These are phyloP conservation scores for Labeo catla DNA, from an alignment of 2,113 vertebrate genomes.

Conservation along the genomic window DNA sequence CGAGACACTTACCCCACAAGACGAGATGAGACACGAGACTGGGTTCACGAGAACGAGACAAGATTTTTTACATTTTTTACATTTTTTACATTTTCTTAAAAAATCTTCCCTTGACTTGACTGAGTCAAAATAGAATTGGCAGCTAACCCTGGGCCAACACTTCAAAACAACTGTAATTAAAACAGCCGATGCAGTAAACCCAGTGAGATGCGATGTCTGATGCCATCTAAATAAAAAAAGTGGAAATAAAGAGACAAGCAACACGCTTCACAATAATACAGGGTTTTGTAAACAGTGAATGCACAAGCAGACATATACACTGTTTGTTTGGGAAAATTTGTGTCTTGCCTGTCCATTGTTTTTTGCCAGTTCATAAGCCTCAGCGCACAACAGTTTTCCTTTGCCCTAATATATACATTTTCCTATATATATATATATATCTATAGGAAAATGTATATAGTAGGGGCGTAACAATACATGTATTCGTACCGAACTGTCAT, in stretches of 20 bases:
- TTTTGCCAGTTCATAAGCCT: neutral
- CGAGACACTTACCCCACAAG: too few relatives aligned
- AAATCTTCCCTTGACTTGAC: neutral
- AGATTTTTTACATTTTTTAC: too few relatives aligned
- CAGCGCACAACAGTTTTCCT: neutral
- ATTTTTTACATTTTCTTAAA: too few relatives aligned
- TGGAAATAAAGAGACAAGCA: neutral
- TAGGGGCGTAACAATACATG: too few relatives aligned
- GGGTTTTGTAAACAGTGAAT: neutral
- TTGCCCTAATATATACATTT: too few relatives aligned
- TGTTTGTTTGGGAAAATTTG: conserved; percentile 3
- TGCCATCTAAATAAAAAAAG: neutral
- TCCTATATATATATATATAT: too few relatives aligned
- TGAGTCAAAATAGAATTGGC: neutral
- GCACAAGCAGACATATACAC: conserved; percentile 24
- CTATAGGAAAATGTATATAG: too few relatives aligned
- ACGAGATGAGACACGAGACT: too few relatives aligned
- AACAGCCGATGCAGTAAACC: neutral
- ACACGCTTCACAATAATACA: neutral
- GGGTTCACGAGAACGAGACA: too few relatives aligned
- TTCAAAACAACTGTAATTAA: conserved; percentile 18
- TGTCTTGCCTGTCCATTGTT: neutral
- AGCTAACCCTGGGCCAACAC: neutral
- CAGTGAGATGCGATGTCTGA: neutral
- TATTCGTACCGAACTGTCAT: too few relatives aligned